phyloP scores from a whole-genome alignment of 2,888 invertebrate genomes.

The Rhopalosiphum nymphaeae region DNA sequence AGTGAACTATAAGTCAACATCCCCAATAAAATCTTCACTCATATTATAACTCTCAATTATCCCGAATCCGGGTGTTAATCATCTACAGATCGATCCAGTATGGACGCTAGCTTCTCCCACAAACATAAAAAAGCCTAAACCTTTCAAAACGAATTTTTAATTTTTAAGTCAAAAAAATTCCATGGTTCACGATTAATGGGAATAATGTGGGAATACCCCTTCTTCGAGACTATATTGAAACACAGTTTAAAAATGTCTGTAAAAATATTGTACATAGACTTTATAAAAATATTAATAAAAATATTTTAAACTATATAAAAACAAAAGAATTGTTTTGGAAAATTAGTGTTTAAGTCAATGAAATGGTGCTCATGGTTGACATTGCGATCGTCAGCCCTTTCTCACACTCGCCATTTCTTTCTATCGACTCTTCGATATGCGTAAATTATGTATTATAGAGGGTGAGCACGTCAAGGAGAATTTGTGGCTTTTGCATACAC shows the following conservation, averaged over 20 bases:
- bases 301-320: not conserved
- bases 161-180: not conserved
- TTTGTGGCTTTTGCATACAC: slow-evolving; percentile 15
- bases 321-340: not conserved
- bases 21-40: not conserved
- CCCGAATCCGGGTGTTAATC: not conserved
- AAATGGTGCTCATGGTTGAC: not conserved
- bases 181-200: not conserved
- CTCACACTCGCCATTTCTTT: not conserved
- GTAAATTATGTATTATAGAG: not conserved
- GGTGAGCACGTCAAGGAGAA: not conserved
- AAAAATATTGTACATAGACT: too few relatives aligned
- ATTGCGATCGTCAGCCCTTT: not conserved
- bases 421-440: not conserved
- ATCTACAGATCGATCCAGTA: not conserved
- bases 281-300: not conserved
- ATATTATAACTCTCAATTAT: not conserved
- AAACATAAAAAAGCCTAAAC: not conserved
- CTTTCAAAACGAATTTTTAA: not conserved
- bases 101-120: not conserved
- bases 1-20: not conserved
- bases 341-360: not conserved
- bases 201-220: too few relatives aligned
- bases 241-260: too few relatives aligned
- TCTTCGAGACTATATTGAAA: too few relatives aligned